Base-by-base conservation (phyloP, 2,797 vertebrate genomes). In the Diceros bicornis region DNA sequence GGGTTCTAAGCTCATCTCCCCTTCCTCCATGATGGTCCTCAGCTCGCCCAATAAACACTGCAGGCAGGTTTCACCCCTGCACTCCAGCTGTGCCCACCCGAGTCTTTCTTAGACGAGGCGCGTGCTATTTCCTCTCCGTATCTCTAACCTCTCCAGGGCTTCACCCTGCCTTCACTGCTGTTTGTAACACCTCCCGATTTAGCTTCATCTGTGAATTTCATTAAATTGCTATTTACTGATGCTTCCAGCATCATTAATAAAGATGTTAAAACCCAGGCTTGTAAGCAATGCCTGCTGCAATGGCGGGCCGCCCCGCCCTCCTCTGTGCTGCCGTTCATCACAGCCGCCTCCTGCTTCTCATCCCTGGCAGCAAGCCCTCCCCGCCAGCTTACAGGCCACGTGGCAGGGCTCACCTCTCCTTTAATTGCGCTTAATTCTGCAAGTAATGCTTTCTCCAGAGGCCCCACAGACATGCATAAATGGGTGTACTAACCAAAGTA, bases 171-270 rank as follows among this genome's bases (percentile, higher is more conserved):
- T 47, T 64, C 92, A 59, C 44, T 47, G n/a, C 7, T 91, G 18
- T 92, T 71, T 89, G 37, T 92, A 52, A 44, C 71, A 95, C 84
- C 1, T 1, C 4, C 11, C 1, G 4, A 85, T 52, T 96, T 87
- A 97, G 64, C 6, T 0, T 34, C 52, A 89, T 79, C 77, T 83
- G 92, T 96, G 52, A 89, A 75, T 94, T 52, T 91, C 50, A 97
- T 83, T 91, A 92, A 92, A 6, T 1, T 44, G 57, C 25, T 8
- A 13, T 95, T 91, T 90, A 77, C 44, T 23, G 64, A 62, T 91
- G 72, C 74, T 92, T 96, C 81, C 82, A 78, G 50, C 62, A 84
- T 27, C 94, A 32, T 32, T 89, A 90, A 94, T 89, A 29, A 91
- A 17, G 92, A 92, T 20, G 34, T 93, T 97, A 78, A 96, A 96